A percentile compares a stretch with the other conserved stretches of the same genome.
phyloP scores from a whole-genome alignment of 2,888 invertebrate species.

The Agrotis segetum region DNA sequence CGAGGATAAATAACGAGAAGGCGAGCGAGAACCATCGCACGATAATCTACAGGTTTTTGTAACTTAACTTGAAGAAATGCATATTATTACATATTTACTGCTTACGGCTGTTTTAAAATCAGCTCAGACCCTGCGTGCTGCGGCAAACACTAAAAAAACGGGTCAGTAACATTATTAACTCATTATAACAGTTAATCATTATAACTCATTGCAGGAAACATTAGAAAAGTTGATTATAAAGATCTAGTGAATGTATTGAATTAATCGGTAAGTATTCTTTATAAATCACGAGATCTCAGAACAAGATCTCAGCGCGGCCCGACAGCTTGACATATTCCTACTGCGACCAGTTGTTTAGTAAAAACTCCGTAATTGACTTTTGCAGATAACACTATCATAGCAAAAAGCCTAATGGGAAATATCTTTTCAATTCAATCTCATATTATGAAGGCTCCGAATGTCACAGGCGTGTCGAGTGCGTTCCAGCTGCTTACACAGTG shows the following conservation, averaged over 20 bases:
- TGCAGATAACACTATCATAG: conserved; percentile 53
- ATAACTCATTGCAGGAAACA: conserved; percentile 42
- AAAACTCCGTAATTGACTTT: conserved; percentile 60
- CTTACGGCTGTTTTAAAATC: conserved; percentile 14
- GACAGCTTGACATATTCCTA: conserved; percentile 60
- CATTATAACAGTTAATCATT: conserved; percentile 11
- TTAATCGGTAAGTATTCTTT: conserved; percentile 33
- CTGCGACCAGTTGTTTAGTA: conserved; percentile 38
- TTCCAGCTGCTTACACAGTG: conserved; percentile 48
- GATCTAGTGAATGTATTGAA: conserved; percentile 41
- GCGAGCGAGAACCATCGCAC: conserved; percentile 37
- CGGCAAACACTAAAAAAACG: not conserved
- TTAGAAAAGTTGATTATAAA: conserved; percentile 21
- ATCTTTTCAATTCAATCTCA: conserved; percentile 46
- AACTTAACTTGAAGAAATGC: conserved; percentile 16
- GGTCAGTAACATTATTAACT: not conserved
- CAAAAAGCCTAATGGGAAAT: conserved; percentile 55
- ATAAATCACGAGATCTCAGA: conserved; percentile 57
- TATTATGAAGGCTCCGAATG: conserved; percentile 39
- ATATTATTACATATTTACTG: conserved; percentile 5
- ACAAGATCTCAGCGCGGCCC: conserved; percentile 50
- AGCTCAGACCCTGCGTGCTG: not conserved
- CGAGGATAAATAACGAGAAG: conserved; percentile 38
- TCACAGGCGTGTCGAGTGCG: conserved; percentile 11
- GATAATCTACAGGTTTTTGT: conserved; percentile 33